Evolutionary conservation across 2,888 invertebrate species (phyloP), one percentile per base, ranked within the genome.

Genomic region (Caenorhabditis zanzibari): DNA sequence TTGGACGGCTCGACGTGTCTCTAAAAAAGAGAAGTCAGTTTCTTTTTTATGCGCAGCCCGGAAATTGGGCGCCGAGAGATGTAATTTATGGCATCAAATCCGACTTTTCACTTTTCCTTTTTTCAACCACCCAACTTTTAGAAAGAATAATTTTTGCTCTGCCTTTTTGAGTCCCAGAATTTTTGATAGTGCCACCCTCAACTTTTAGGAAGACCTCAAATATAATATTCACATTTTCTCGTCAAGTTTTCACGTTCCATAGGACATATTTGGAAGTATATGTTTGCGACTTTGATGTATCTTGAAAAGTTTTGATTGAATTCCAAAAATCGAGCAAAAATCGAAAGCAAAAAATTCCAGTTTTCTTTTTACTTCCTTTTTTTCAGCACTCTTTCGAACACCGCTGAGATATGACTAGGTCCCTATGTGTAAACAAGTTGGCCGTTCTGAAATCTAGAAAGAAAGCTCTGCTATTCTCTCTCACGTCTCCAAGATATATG

Each of bases 21-120:
- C 49, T 38, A 12, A 38, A 66, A 19, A 56, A 66, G 49, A 75
- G n/a, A 56, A 64, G 68, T 68, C 68, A 69, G 68, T 76, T 61
- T 77, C 61, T 77, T 71, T n/a, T 77, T 63, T 44, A 79, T 72
- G 47, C 79, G 26, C 64, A 64, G 54, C 28, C 77, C 79, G 79
- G 71, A 71, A 79, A 79, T 79, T 79, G 79, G 71, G 71, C 71
- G 64, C 71, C n/a, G 64, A 79, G 79, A 64, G 64, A 79, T 79
- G 79, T 71, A 79, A 79, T 79, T 79, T 79, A 79, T 79, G 79
- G 79, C 79, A 71, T 71, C 64, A 71, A 79, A 79, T 71, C 79
- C 71, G 47, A 63, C 79, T 71, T 79, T 79, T 79, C 79, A 56
- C 56, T 71, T 79, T 68, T 64, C 52, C 63, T 54, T 69, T 52